Conservation (phyloP, 2,888 invertebrate genomes). For the Monoplex corrugatus region DNA sequence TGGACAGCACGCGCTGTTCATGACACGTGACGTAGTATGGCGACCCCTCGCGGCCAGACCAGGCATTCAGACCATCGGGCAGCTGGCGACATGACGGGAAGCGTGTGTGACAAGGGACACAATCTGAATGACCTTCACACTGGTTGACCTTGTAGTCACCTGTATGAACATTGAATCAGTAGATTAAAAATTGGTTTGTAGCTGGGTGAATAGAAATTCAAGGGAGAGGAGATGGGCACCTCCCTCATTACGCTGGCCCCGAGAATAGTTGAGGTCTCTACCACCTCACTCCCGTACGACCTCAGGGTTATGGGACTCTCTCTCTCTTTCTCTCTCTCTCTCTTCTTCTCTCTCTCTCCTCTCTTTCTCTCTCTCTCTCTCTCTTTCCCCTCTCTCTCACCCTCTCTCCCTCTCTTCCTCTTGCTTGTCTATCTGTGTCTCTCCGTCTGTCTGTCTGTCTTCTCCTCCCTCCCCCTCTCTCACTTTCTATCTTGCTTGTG, state of each 20-base stretch:
- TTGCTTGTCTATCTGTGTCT: background rate
- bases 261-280: too few species aligned
- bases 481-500: too few species aligned
- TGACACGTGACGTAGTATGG: conserved; percentile 55
- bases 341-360: conserved; percentile 10
- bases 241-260: too few species aligned
- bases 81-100: conserved; percentile 55
- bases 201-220: background rate
- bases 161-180: background rate
- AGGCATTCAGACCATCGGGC: conserved; percentile 54
- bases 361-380: conserved; percentile 15
- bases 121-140: conserved; percentile 49
- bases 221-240: too few species aligned
- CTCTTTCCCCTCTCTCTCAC: background rate
- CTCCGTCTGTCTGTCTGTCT: background rate
- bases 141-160: background rate
- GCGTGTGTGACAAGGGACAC: conserved; percentile 52
- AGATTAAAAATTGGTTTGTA: background rate
- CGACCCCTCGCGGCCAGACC: conserved; percentile 53
- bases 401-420: background rate
- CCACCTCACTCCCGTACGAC: background rate
- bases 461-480: too few species aligned
- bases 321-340: background rate
- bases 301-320: background rate
- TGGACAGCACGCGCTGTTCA: conserved; percentile 47